Evolutionary conservation across 2,888 invertebrate species (phyloP).

Genomic region (Hypolimnas misippus): DNA sequence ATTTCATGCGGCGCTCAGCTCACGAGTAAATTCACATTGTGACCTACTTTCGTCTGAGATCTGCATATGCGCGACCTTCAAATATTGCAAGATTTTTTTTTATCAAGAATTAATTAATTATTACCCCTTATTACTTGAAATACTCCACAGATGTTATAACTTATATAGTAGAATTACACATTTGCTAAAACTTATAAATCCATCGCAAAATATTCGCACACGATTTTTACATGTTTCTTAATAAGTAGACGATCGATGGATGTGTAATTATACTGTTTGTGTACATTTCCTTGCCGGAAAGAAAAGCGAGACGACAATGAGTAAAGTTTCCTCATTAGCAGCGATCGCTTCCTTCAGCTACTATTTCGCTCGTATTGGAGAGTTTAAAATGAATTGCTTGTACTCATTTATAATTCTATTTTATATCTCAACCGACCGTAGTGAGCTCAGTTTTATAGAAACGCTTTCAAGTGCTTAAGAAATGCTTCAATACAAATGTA

Average conservation of each 20-base stretch:
- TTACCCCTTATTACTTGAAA: too few species aligned
- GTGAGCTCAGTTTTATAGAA: too few species aligned
- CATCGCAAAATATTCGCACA: too few species aligned
- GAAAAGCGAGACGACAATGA: conserved; percentile 46
- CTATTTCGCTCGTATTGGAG: neutral
- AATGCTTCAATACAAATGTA: too few species aligned
- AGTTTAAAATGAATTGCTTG: neutral
- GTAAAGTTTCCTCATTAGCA: conserved; percentile 51
- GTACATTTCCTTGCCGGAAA: conserved; percentile 46
- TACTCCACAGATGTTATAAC: too few species aligned
- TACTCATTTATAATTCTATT: too few species aligned
- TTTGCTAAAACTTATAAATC: too few species aligned
- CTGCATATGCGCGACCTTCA: conserved; percentile 20
- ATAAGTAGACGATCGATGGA: neutral
- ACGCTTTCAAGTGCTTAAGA: too few species aligned
- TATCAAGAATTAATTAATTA: too few species aligned
- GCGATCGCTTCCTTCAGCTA: conserved; percentile 14
- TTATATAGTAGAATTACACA: too few species aligned
- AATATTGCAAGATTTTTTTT: conserved; percentile 27
- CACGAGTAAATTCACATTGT: conserved; percentile 29
- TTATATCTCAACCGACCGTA: too few species aligned
- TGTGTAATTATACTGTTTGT: conserved; percentile 16
- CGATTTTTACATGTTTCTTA: too few species aligned
- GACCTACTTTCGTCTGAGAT: conserved; percentile 34
- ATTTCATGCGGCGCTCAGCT: conserved; percentile 33